Conservation (phyloP, 2,113 vertebrate genomes). For the Perca schrenkii region DNA sequence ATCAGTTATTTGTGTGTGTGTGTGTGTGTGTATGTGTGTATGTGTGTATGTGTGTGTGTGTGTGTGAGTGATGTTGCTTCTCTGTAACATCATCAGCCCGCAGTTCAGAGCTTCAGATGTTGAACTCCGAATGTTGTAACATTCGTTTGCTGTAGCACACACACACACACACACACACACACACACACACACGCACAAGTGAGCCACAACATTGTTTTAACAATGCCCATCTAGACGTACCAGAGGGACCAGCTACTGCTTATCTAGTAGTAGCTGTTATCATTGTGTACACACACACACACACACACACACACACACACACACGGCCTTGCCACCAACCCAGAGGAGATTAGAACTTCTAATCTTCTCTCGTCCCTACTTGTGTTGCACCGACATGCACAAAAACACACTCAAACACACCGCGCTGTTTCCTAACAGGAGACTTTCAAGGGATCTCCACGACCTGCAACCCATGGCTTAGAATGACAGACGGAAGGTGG, state of each 20-base stretch:
- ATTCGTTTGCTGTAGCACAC: constrained; percentile 21
- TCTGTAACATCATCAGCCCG: constrained; percentile 38
- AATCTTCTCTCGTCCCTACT: constrained; percentile 56
- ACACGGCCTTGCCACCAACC: constrained; percentile 35
- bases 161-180: background rate
- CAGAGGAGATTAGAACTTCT: constrained; percentile 71
- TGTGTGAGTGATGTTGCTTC: constrained; percentile 42
- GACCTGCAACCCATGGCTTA: background rate
- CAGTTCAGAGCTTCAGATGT: constrained; percentile 35
- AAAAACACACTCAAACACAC: constrained; percentile 18
- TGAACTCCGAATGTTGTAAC: constrained; percentile 29
- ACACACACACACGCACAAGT: background rate
- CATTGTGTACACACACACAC: constrained; percentile 23
- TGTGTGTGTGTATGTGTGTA: too few species aligned
- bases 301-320: constrained; percentile 31
- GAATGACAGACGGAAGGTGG: background rate
- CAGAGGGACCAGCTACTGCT: constrained; percentile 59
- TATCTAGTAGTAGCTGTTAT: constrained; percentile 74
- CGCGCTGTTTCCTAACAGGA: constrained; percentile 18
- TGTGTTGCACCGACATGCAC: constrained; percentile 50
- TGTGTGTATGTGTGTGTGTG: too few species aligned
- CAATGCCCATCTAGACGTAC: constrained; percentile 42
- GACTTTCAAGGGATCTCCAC: background rate
- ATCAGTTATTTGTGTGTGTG: constrained; percentile 52
- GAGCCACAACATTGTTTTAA: constrained; percentile 44